A percentile compares a stretch with the other conserved stretches of the same genome.
Conservation (phyloP, 1,140 invertebrate genomes). For the Drosophila trapezifrons region DNA sequence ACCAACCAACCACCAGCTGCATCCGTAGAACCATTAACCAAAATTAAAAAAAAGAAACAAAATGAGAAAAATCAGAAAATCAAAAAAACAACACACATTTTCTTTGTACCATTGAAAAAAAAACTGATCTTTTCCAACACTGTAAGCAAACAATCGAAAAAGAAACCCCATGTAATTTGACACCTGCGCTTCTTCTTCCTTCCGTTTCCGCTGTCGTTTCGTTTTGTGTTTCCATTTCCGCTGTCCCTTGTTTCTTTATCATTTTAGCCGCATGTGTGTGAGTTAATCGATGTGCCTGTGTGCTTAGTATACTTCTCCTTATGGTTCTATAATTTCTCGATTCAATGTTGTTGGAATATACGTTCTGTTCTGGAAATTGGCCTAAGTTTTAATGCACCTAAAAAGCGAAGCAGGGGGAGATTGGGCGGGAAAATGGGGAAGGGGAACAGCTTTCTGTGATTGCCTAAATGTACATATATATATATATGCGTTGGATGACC, state of each 20-base stretch:
- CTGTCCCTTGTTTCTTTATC: slow-evolving; percentile 21
- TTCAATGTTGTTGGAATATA: slow-evolving; percentile 42
- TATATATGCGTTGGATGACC: slow-evolving; percentile 23
- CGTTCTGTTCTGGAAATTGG: slow-evolving; percentile 34
- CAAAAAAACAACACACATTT: slow-evolving; percentile 65
- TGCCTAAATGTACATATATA: slow-evolving; percentile 38
- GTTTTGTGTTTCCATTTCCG: slow-evolving; percentile 23
- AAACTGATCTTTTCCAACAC: slow-evolving; percentile 62
- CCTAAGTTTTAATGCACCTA: slow-evolving; percentile 46
- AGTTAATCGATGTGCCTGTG: slow-evolving; percentile 44
- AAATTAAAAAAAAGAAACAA: slow-evolving; percentile 47
- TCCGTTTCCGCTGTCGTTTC: slow-evolving; percentile 5
- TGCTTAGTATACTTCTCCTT: slow-evolving; percentile 27
- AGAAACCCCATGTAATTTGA: slow-evolving; percentile 32
- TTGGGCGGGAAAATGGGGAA: neutral
- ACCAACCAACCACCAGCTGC: slow-evolving; percentile 38
- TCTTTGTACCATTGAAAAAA: slow-evolving; percentile 50
- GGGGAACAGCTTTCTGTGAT: slow-evolving; percentile 26
- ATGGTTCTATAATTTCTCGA: slow-evolving; percentile 36
- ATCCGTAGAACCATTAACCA: slow-evolving; percentile 50
- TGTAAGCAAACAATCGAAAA: slow-evolving; percentile 65
- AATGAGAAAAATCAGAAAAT: slow-evolving; percentile 27
- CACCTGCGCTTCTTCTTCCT: slow-evolving; percentile 57
- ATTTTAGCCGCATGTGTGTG: slow-evolving; percentile 69
- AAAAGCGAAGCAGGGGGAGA: slow-evolving; percentile 7